phyloP scores from a whole-genome alignment of 1,140 invertebrate species.

The Bactericera cockerelli region DNA sequence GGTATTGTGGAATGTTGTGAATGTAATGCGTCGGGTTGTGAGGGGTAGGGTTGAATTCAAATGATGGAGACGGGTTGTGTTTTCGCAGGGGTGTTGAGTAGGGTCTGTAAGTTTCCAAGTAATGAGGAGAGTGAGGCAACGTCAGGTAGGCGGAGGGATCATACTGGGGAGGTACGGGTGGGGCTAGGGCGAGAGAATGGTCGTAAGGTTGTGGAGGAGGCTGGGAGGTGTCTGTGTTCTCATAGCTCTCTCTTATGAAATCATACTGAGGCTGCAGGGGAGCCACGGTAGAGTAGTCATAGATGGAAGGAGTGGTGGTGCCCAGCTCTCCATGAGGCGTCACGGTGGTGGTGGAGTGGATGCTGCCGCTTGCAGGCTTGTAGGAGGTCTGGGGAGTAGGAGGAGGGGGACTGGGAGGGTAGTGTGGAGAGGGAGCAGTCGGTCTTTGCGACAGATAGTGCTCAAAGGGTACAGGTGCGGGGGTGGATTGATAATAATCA shows the following conservation, averaged over 20 bases:
- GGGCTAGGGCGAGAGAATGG: neutral
- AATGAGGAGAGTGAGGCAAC: neutral
- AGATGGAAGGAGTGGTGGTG: neutral
- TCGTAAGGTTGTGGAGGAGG: neutral
- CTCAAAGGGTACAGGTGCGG: neutral
- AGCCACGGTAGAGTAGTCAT: neutral
- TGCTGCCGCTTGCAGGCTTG: neutral
- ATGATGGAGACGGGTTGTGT: neutral
- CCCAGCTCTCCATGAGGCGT: neutral
- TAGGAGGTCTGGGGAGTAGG: neutral
- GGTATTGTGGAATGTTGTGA: neutral
- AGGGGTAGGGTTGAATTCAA: slow-evolving; percentile 1
- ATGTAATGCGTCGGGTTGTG: neutral
- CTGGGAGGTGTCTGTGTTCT: neutral
- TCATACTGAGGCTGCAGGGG: slow-evolving; percentile 4
- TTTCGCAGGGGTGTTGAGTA: neutral
- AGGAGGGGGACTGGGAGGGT: neutral
- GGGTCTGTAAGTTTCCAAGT: neutral
- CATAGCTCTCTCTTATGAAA: neutral
- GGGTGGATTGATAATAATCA: neutral
- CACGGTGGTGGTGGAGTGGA: neutral
- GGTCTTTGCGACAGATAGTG: neutral
- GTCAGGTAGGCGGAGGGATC: neutral
- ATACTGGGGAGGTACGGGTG: neutral
- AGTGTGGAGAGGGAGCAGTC: neutral